A percentile compares a stretch with the other conserved stretches of the same genome.
These are phyloP conservation scores for Nasua narica DNA, from an alignment of 2,797 vertebrate genomes.

Conservation along the genomic window DNA sequence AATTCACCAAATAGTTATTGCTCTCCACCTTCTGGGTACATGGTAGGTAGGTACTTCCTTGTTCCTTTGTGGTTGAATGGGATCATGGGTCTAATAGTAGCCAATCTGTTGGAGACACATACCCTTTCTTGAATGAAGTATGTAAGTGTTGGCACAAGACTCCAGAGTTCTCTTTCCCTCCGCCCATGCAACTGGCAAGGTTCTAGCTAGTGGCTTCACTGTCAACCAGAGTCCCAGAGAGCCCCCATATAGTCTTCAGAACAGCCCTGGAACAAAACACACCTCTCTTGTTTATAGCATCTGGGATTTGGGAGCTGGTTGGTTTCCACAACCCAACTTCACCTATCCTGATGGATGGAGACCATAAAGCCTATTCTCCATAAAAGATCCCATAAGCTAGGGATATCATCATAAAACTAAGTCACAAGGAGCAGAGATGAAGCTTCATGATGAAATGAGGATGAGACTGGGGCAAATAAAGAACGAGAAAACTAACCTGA, in stretches of 20 bases:
- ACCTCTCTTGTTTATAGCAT: not conserved
- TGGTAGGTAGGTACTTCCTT: not conserved
- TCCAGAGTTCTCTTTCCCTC: not conserved
- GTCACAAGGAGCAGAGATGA: not conserved
- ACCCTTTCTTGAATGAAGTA: not conserved
- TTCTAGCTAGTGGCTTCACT: not conserved
- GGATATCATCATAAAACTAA: not conserved
- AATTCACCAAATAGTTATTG: not conserved
- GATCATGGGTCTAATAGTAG: not conserved
- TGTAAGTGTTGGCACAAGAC: fast-evolving
- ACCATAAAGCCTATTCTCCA: not conserved
- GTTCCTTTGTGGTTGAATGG: not conserved
- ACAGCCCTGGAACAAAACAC: not conserved
- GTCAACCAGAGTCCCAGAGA: not conserved
- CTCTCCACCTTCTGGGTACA: not conserved
- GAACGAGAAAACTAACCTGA: not conserved
- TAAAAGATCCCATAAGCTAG: fast-evolving
- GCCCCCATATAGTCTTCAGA: not conserved
- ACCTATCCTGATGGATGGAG: not conserved
- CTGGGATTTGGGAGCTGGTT: not conserved
- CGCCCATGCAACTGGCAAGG: not conserved
- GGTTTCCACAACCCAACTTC: not conserved
- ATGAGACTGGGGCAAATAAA: not conserved
- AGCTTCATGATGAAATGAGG: not conserved
- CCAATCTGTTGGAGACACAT: not conserved